Conservation (phyloP, 2,797 vertebrate species). For the Falco berigora region DNA sequence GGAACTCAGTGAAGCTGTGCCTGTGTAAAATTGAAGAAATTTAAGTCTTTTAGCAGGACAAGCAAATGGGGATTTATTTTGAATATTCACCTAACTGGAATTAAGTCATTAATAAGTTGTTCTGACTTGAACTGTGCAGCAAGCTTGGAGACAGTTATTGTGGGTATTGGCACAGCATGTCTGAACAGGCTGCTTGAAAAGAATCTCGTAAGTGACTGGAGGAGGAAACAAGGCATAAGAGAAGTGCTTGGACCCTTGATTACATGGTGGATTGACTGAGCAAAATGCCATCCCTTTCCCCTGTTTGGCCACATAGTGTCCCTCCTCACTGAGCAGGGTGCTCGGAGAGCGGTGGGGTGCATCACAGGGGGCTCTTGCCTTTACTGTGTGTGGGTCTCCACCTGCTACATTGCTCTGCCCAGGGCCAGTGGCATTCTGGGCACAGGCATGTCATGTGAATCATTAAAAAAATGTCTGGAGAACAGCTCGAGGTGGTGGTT, state of each 20-base stretch:
- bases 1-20: not conserved
- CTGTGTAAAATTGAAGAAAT: not conserved
- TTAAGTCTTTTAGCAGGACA: not conserved
- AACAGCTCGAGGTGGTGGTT: not conserved
- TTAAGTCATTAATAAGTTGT: not conserved
- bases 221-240: not conserved
- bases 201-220: not conserved
- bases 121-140: not conserved
- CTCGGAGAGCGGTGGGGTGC: not conserved
- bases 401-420: rapidly evolving
- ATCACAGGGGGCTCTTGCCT: not conserved
- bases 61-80: not conserved
- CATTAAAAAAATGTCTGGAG: rapidly evolving
- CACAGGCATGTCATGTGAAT: rapidly evolving
- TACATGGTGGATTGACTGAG: not conserved
- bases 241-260: not conserved
- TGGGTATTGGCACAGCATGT: not conserved
- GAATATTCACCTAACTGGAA: not conserved
- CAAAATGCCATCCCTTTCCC: not conserved
- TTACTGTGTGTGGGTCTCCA: rapidly evolving
- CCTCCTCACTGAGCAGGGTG: rapidly evolving
- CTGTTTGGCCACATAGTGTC: not conserved
- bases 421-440: not conserved
- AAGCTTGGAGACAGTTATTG: not conserved
- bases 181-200: not conserved